These are phyloP conservation scores for Arizona elegans DNA, from an alignment of 2,113 vertebrate species.

Conservation along the genomic window DNA sequence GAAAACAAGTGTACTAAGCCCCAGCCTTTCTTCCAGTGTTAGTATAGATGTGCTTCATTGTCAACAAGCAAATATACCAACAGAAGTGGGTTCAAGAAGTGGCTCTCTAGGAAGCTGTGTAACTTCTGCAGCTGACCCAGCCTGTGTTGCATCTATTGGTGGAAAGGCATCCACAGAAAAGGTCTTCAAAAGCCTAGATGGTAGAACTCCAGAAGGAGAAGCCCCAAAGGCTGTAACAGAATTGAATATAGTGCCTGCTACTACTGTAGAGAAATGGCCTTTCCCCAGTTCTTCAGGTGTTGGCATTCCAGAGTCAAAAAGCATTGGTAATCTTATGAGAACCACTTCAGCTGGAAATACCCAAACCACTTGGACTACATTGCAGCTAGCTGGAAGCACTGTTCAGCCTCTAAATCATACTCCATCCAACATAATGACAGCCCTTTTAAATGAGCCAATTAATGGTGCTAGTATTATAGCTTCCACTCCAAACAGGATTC, in stretches of 20 bases:
- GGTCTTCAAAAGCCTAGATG: conserved; percentile 40
- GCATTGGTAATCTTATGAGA: conserved; percentile 70
- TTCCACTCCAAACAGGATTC: conserved; percentile 55
- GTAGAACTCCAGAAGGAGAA: conserved; percentile 13
- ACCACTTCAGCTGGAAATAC: conserved; percentile 84
- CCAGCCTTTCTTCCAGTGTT: conserved; percentile 43
- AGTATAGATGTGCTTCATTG: conserved; percentile 32
- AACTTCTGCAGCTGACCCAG: conserved; percentile 18
- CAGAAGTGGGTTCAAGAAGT: conserved; percentile 41
- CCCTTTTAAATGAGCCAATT: conserved; percentile 62
- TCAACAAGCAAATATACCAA: conserved; percentile 48
- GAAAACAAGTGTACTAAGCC: conserved; percentile 34
- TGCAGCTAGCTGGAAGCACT: conserved; percentile 91
- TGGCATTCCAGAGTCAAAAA: conserved; percentile 72
- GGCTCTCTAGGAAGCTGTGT: conserved; percentile 55
- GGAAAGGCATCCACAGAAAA: conserved; percentile 45
- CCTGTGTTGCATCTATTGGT: conserved; percentile 47
- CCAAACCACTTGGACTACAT: conserved; percentile 95
- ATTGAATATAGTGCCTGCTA: conserved; percentile 57
- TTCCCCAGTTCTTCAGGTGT: conserved; percentile 70
- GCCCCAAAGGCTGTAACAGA: conserved; percentile 61
- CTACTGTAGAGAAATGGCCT: conserved; percentile 68
- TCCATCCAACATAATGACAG: conserved; percentile 64
- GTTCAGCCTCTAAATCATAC: conserved; percentile 90
- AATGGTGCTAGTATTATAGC: conserved; percentile 31